A percentile compares a stretch with the other conserved stretches of the same genome.
Conservation (phyloP, 2,113 vertebrate genomes). For the Egretta garzetta region DNA sequence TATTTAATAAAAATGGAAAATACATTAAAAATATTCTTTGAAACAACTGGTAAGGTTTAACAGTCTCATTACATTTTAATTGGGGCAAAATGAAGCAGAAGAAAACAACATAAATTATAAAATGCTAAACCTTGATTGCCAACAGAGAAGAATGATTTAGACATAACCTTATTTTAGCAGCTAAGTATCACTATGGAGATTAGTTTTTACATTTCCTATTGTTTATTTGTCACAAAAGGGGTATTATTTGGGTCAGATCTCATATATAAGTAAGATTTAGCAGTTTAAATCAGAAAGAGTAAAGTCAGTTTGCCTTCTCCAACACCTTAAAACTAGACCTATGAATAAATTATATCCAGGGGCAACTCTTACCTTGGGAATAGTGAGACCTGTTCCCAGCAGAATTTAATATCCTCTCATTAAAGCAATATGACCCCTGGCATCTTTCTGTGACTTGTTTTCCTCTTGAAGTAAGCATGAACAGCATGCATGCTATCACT, state of each 20-base stretch:
- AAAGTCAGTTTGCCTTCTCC: background rate
- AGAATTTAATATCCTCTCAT: background rate
- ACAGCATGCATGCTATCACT: background rate
- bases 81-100: background rate
- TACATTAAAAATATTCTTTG: background rate
- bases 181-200: background rate
- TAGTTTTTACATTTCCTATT: background rate
- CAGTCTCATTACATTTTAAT: background rate
- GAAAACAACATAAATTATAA: background rate
- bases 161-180: background rate
- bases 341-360: background rate
- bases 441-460: background rate
- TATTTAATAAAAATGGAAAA: background rate
- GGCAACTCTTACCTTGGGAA: background rate
- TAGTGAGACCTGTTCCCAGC: background rate
- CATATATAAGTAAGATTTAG: background rate
- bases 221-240: background rate
- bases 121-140: background rate
- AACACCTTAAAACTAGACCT: background rate
- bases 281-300: background rate
- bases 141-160: background rate
- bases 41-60: background rate
- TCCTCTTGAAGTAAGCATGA: background rate
- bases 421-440: background rate
- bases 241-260: background rate